Percentiles rank a stretch among this genome's conserved stretches.
These are phyloP conservation scores for Daboia siamensis DNA, from an alignment of 2,113 vertebrate species.

Conservation along the genomic window DNA sequence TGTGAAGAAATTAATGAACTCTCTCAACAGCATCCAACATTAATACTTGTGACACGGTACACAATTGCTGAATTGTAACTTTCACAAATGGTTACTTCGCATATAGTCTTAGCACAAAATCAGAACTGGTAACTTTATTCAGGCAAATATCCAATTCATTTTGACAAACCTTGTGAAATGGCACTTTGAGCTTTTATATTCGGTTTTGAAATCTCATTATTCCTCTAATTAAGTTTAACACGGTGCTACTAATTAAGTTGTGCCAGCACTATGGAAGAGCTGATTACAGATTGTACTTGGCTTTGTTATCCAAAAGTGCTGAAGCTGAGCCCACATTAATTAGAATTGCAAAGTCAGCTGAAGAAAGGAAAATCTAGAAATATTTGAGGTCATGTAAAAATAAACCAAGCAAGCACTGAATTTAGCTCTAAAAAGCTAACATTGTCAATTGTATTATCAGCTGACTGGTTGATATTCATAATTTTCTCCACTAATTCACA, in stretches of 20 bases:
- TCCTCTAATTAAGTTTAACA: neutral
- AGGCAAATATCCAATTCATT: neutral
- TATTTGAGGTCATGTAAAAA: neutral
- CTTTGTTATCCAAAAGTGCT: neutral
- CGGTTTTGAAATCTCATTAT: neutral
- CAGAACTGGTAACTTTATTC: neutral
- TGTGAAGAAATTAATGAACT: slow-evolving; percentile 6
- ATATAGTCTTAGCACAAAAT: neutral
- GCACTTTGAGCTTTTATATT: neutral
- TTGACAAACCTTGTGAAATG: neutral
- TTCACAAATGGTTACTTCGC: neutral
- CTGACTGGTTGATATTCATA: neutral
- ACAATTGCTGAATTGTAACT: slow-evolving; percentile 2
- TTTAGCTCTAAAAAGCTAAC: neutral
- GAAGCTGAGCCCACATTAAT: neutral
- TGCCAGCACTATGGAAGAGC: neutral
- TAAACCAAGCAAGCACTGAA: neutral
- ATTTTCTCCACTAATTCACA: neutral
- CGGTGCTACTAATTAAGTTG: neutral
- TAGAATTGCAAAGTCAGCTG: neutral
- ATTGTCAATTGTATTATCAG: neutral
- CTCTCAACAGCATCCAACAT: neutral
- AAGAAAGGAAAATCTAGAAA: neutral
- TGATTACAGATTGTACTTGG: neutral
- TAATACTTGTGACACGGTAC: neutral